Evolutionary conservation across 2,113 vertebrate species (phyloP).

Genomic region (Toxostoma redivivum): DNA sequence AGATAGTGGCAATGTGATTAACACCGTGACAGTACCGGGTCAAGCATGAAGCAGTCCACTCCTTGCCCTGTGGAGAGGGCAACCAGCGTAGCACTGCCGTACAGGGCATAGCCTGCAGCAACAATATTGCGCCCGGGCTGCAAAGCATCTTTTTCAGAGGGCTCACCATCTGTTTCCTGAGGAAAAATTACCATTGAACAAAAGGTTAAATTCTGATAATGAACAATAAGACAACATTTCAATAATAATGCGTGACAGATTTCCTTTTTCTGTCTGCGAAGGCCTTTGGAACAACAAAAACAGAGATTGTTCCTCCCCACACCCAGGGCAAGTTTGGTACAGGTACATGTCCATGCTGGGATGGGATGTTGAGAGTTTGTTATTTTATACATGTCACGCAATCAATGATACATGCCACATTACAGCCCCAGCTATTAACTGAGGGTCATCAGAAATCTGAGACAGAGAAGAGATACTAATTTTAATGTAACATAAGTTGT

Average conservation of each 20-base stretch:
- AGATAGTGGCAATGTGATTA: neutral
- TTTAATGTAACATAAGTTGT: neutral
- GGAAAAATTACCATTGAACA: neutral
- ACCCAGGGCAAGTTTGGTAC: neutral
- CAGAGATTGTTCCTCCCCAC: neutral
- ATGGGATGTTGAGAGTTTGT: neutral
- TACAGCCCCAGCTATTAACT: neutral
- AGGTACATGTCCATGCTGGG: neutral
- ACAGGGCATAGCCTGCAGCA: conserved; percentile 92
- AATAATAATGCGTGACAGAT: neutral
- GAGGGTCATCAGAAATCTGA: neutral
- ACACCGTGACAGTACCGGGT: conserved; percentile 79
- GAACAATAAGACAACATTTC: neutral
- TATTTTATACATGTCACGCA: neutral
- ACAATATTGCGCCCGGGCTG: conserved; percentile 87
- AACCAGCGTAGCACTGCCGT: conserved; percentile 92
- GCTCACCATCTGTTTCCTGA: conserved; percentile 77
- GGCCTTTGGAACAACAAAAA: neutral
- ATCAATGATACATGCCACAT: neutral
- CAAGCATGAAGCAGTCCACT: conserved; percentile 94
- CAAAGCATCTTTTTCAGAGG: conserved; percentile 86
- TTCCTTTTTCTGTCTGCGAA: neutral
- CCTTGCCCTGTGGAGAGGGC: conserved; percentile 91
- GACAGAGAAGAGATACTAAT: neutral
- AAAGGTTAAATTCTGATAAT: neutral